Evolutionary conservation across 2,888 invertebrate species (phyloP), one percentile per base, ranked within the genome.

Genomic region (Ptychoptera contaminata): DNA sequence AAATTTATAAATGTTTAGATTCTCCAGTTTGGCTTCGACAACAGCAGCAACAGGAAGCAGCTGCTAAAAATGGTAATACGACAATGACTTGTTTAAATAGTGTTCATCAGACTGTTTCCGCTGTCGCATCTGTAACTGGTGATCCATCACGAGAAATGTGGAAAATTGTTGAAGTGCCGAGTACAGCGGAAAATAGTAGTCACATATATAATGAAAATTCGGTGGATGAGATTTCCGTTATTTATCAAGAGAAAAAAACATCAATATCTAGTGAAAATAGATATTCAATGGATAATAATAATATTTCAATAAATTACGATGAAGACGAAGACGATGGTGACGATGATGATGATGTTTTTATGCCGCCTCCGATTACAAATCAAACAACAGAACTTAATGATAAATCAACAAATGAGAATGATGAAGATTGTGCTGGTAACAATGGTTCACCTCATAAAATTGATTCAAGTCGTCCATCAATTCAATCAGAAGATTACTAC

Each of bases 21-120:
- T 76, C 76, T 3, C 76, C 76, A 1, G 67, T 76, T 15, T 76
- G 76, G 76, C 55, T 74, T 40, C 65, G 74, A 1, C 73, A 75
- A 55, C 62, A 62, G 47, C 63, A 64, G 48, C 59, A 60, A 46
- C 52, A 55, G 12, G 54, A 56, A 30, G 29, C 44, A 42, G 48
- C 57, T 30, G 40, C 54, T 32, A 53, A 56, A 16, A 59, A 57
- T 46, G 56, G 58, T 38, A 56, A 57, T 3, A 32, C 51, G 12
- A 43, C 50, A 10, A 51, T 63, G 15, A 56, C 59, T 39, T 59
- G 51, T 16, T 48, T 53, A 4, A 51, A 49, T 30, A 51, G 50
- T 29, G 49, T 62, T 44, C 61, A 62, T 39, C 65, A 63, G 48
- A 65, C 69, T 1, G 61, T 68, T 2, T 58, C 64, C 2, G 60